Evolutionary conservation across 2,797 vertebrate genomes (phyloP).

Genomic region (Paratrypauchen microcephalus): DNA sequence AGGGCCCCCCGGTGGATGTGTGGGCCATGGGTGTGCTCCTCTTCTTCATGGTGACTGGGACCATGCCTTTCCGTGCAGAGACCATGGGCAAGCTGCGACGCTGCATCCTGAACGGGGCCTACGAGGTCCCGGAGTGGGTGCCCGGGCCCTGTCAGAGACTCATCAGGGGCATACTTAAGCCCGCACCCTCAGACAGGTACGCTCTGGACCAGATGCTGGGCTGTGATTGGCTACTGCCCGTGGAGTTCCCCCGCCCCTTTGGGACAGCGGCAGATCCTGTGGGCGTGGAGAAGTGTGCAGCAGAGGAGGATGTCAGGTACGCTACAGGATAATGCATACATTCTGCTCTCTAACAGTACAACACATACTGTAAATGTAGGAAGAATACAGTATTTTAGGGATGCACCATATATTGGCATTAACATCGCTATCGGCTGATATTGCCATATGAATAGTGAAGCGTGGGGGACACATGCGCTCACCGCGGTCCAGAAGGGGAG

Average conservation of each 20-base stretch:
- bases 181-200: constrained; percentile 75
- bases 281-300: constrained; percentile 55
- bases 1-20: constrained; percentile 87
- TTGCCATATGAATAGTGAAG: no score
- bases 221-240: constrained; percentile 90
- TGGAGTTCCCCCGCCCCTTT: constrained; percentile 80
- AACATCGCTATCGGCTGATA: no score
- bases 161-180: constrained; percentile 85
- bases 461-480: no score
- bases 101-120: constrained; percentile 83
- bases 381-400: no score
- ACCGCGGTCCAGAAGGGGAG: no score
- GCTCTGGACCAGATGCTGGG: constrained; percentile 87
- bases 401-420: no score
- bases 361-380: no score
- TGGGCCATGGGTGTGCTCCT: constrained; percentile 95
- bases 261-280: constrained; percentile 71
- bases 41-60: constrained; percentile 90
- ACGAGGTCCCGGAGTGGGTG: constrained; percentile 80
- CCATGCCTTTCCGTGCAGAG: constrained; percentile 92
- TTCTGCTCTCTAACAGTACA: no score
- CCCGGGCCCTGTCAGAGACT: constrained; percentile 87
- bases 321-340: no score
- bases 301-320: constrained; percentile 70
- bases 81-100: constrained; percentile 89